A percentile compares a stretch with the other conserved stretches of the same genome.
These are phyloP conservation scores for Basileuterus tristriatus DNA, from an alignment of 2,797 vertebrate genomes.

Conservation along the genomic window DNA sequence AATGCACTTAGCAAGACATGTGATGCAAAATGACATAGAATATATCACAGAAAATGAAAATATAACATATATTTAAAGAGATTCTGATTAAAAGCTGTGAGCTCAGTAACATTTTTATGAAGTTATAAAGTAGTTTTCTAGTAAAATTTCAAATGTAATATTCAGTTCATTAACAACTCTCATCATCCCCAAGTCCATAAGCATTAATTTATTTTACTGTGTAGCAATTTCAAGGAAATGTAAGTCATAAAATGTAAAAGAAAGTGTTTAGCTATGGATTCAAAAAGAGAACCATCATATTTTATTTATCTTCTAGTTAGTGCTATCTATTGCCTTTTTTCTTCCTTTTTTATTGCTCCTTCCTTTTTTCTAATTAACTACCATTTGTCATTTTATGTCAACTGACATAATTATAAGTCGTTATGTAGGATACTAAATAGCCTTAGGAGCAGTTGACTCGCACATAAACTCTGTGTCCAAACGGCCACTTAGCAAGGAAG, in stretches of 20 bases:
- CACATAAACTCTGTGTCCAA: background rate
- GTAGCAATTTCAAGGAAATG: background rate
- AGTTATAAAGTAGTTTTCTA: background rate
- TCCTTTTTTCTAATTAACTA: constrained; percentile 8
- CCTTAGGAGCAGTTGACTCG: background rate
- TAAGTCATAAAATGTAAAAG: background rate
- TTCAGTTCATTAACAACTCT: constrained; percentile 17
- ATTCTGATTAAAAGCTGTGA: background rate
- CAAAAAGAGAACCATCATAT: background rate
- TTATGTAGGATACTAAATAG: background rate
- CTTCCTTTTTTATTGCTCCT: background rate
- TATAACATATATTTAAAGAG: background rate
- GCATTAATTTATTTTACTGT: constrained; percentile 6
- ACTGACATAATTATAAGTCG: background rate
- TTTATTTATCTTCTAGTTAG: background rate
- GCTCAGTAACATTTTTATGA: background rate
- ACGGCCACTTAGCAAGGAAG: background rate
- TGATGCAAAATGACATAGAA: background rate
- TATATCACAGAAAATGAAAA: background rate
- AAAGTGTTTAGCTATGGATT: background rate
- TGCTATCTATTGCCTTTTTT: background rate
- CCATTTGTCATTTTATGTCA: background rate
- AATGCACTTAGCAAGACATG: background rate
- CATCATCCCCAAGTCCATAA: background rate
- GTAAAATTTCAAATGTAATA: constrained; percentile 14